Percentiles rank a stretch among this genome's conserved stretches.
Evolutionary conservation across 2,797 vertebrate species (phyloP).

Genomic region (Toxotes lorentzi): DNA sequence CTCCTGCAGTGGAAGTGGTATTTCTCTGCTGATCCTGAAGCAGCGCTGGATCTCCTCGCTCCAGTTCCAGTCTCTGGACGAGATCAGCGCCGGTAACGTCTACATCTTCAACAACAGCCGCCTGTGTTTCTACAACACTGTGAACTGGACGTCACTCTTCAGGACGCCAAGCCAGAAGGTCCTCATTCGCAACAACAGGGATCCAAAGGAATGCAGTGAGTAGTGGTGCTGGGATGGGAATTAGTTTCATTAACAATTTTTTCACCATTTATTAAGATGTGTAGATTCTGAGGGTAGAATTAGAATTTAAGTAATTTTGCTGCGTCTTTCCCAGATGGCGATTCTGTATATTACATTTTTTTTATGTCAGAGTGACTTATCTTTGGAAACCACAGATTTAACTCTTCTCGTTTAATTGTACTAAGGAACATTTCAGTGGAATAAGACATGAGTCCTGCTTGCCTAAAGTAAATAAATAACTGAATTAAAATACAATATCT

Average conservation of each 20-base stretch:
- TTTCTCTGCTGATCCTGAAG: conserved; percentile 96
- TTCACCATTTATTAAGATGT: not conserved
- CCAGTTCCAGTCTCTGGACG: conserved; percentile 93
- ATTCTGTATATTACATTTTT: too few species aligned
- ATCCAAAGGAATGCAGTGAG: conserved; percentile 95
- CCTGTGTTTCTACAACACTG: conserved; percentile 96
- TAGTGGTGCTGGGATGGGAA: conserved; percentile 45
- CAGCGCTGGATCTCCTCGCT: conserved; percentile 95
- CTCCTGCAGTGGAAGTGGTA: conserved; percentile 83
- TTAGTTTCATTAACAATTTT: not conserved
- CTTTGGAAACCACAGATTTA: not conserved
- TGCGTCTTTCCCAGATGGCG: too few species aligned
- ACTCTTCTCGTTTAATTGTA: not conserved
- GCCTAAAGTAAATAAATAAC: not conserved
- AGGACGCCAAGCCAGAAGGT: conserved; percentile 91
- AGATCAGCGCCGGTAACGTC: conserved; percentile 98
- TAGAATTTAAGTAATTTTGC: too few species aligned
- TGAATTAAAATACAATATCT: not conserved
- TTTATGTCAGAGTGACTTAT: not conserved
- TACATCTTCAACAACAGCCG: conserved; percentile 98
- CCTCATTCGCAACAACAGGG: conserved; percentile 91
- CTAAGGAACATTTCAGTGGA: not conserved
- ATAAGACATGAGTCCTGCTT: not conserved
- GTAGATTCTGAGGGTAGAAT: too few species aligned
- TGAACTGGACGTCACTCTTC: conserved; percentile 97